Evolutionary conservation across 53 echinoderm and acorn worm genomes (phyloP), one percentile per base, ranked within the genome.

Genomic region (Astropecten irregularis): DNA sequence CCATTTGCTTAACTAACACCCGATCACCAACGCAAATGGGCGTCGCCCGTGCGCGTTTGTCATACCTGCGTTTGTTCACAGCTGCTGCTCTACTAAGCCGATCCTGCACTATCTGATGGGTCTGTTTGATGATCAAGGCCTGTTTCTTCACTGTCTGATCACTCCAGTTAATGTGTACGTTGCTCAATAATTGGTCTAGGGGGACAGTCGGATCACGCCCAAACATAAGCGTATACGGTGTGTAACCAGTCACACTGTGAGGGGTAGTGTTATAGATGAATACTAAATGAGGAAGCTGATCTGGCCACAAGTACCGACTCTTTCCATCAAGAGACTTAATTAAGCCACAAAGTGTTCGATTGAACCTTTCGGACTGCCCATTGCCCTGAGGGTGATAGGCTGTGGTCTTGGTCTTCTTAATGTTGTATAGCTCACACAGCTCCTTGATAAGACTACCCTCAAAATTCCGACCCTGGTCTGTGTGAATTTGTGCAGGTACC

Each of bases 171-270:
- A 1, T n/a, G 22, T 33, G 15, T 4, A 40, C 49, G 11, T 73
- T 87, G 36, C 30, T 51, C 0, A 91, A 34, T 0, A 91, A 42
- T 30, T 91, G 91, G 28, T 90, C 91, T 2, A 87, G 25, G 0
- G 87, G 91, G 3, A 83, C 76, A 14, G 49, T 40, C 0, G 84
- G 88, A 20, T 91, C 84, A 16, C 92, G 40, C 0, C 92, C 92
- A 85, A 59, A 92, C 57, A 85, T 7, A 0, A 88, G 56, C 0
- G 68, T 71, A 55, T 88, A 88, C 18, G 92, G 88, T 25, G 88
- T 77, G 16, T 58, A 22, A n/a, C 77, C 77, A 9, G 91, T 91
- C 2, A 76, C 73, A 42, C 69, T 22, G 51, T 91, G 91, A 0
- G 91, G 88, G 3, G 87, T 84, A 4, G 26, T 38, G 27, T 83